Evolutionary conservation across 2,797 vertebrate genomes (phyloP), one percentile per base, ranked within the genome.

Genomic region (Myotis myotis): DNA sequence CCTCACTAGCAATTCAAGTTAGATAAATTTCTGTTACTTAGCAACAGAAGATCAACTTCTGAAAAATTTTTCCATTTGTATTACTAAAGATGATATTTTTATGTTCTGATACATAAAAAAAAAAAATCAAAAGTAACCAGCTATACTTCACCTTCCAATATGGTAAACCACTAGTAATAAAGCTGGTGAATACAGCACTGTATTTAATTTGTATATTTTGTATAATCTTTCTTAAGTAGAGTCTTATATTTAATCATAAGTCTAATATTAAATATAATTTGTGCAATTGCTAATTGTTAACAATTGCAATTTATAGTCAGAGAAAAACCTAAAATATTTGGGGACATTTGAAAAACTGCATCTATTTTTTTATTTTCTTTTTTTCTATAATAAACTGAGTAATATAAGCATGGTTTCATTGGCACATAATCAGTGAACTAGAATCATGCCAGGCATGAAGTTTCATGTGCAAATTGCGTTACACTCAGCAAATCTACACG

Each of bases 401-500:
- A 85, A 74, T 81, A 78, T 53, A 79, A 89, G 93, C 78, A 91
- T 91, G 16, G 16, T 89, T 94, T 53, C 88, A 20, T 36, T 94
- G 91, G 60, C 66, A 87, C 13, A n/a, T 95, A 89, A 83, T 97
- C 96, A 94, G 30, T 95, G 87, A 95, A 74, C 60, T 96, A 95
- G 75, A 97, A 70, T 89, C 95, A 96, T 96, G 38, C 78, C 55
- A 96, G 11, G n/a, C 66, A 89, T 93, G 89, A 96, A 96, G 72
- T 90, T 97, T 25, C 57, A 82, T 17, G 57, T 97, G 92, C n/a
- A 89, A 87, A 97, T 16, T 96, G 85, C 97, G 96, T 95, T 98
- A 94, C 82, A 70, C 57, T 86, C 53, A 95, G 47, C 0, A 16
- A 95, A 94, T 97, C 75, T 38, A 89, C 86, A 78, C 8, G 62